Percentiles rank a stretch among this genome's conserved stretches.
Evolutionary conservation across 2,797 vertebrate genomes (phyloP).

Genomic region (Cuculus canorus): DNA sequence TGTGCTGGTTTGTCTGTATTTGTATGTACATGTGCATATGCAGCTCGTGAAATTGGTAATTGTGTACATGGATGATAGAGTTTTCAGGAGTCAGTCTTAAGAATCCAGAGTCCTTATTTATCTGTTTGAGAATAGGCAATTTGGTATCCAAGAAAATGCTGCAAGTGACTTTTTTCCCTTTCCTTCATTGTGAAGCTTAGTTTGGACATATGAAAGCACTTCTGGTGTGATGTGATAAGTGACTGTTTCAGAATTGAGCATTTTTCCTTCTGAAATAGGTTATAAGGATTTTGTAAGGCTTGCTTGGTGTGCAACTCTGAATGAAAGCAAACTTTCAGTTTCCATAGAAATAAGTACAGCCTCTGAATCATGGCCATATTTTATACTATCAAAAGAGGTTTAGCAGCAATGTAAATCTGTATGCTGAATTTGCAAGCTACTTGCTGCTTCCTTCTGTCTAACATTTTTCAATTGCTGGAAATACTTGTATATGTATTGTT

Average conservation of each 20-base stretch:
- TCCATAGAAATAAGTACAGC: constrained; percentile 17
- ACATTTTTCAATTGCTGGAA: neutral
- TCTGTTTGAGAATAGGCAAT: neutral
- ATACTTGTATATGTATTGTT: neutral
- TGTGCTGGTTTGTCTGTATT: neutral
- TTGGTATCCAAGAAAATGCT: neutral
- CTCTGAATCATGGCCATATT: neutral
- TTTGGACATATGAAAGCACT: neutral
- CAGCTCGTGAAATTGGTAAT: neutral
- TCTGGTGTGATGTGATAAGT: constrained; percentile 1
- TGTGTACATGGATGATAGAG: neutral
- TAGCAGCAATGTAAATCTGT: neutral
- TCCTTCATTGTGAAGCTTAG: neutral
- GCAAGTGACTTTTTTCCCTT: neutral
- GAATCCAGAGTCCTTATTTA: neutral
- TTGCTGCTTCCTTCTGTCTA: neutral
- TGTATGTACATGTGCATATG: neutral
- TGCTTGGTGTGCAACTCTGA: neutral
- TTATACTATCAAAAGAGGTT: neutral
- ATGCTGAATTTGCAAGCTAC: neutral
- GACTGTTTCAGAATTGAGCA: neutral
- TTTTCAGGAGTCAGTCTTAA: neutral
- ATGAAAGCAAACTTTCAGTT: constrained; percentile 30
- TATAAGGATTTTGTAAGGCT: neutral
- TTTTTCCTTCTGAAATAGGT: neutral